Evolutionary conservation across 2,113 vertebrate species (phyloP).

Genomic region (Nettapus auritus): DNA sequence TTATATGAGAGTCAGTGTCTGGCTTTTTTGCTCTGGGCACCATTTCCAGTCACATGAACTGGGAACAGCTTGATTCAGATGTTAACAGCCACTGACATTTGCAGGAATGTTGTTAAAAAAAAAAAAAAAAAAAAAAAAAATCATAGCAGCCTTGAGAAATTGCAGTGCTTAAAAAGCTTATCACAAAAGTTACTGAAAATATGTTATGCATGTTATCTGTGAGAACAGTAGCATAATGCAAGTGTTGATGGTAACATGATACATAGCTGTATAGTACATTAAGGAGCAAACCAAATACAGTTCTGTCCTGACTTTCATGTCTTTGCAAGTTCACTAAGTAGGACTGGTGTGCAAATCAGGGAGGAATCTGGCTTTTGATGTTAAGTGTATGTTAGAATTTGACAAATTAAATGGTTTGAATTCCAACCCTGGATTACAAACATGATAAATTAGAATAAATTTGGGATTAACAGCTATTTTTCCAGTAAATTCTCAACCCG

Average conservation of each 20-base stretch:
- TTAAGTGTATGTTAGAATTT: not conserved
- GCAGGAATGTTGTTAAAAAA: constrained; percentile 27
- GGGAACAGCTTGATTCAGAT: constrained; percentile 55
- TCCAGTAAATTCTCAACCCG: not conserved
- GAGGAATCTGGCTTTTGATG: not conserved
- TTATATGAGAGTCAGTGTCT: constrained; percentile 47
- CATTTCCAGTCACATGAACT: constrained; percentile 68
- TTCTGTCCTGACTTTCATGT: not conserved
- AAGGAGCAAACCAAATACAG: not conserved
- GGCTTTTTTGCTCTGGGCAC: constrained; percentile 65
- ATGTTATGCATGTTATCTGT: not conserved
- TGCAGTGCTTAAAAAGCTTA: not conserved
- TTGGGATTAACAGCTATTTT: not conserved
- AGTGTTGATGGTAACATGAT: not conserved
- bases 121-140: not conserved
- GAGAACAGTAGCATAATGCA: not conserved
- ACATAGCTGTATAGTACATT: not conserved
- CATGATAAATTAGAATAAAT: not conserved
- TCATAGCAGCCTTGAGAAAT: constrained; percentile 3
- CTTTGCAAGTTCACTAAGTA: not conserved
- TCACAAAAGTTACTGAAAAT: not conserved
- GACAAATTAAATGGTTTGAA: not conserved
- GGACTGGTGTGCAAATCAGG: not conserved
- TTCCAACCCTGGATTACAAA: not conserved
- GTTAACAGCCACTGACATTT: constrained; percentile 58